Percentiles rank a stretch among this genome's conserved stretches.
Conservation (phyloP, 2,888 invertebrate species). For the Ophonus ardosiacus region DNA sequence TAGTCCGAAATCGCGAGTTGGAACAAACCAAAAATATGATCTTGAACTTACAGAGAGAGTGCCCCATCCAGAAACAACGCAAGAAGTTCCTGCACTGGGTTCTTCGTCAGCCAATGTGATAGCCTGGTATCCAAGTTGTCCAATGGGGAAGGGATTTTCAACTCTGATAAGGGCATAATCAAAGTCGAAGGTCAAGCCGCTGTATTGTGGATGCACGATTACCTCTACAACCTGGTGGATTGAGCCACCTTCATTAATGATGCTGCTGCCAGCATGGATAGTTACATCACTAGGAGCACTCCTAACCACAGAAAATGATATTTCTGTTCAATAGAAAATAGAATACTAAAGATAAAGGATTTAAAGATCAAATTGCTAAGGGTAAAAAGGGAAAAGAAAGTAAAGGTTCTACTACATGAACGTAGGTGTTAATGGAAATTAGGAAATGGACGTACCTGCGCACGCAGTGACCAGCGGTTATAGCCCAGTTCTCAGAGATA, state of each 20-base stretch:
- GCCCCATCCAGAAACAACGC: neutral
- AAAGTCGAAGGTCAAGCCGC: neutral
- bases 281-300: neutral
- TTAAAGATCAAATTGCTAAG: too few species aligned
- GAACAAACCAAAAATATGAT: too few species aligned
- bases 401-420: too few species aligned
- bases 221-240: slow-evolving; percentile 12
- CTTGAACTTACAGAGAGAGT: neutral
- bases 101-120: too few species aligned
- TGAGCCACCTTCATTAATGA: neutral
- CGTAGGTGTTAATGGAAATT: too few species aligned
- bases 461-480: slow-evolving; percentile 70
- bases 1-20: too few species aligned
- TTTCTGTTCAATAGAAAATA: too few species aligned
- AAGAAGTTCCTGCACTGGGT: neutral
- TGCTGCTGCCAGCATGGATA: slow-evolving; percentile 19
- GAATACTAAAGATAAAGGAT: too few species aligned
- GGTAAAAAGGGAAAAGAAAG: too few species aligned
- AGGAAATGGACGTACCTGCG: neutral
- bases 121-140: neutral
- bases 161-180: neutral
- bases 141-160: neutral
- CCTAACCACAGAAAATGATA: neutral
- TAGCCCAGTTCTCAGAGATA: slow-evolving; percentile 65
- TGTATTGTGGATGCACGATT: neutral